These are phyloP conservation scores for Menidia beryllina DNA, from an alignment of 2,113 vertebrate species.

Conservation along the genomic window DNA sequence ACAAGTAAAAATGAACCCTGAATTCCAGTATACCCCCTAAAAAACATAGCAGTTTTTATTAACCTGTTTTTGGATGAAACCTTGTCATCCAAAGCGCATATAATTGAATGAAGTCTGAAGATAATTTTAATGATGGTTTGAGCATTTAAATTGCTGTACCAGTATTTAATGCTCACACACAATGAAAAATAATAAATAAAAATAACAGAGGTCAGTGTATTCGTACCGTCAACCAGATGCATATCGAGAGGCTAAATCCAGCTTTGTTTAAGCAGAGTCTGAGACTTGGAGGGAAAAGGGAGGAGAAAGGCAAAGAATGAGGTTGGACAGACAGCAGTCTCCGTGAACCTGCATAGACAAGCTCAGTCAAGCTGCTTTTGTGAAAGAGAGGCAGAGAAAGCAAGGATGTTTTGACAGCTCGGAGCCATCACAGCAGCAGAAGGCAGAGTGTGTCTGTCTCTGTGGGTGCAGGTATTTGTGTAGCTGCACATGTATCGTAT, in stretches of 20 bases:
- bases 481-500: slow-evolving; percentile 26
- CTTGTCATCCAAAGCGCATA: background rate
- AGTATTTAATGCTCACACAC: no score
- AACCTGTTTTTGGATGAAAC: background rate
- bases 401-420: slow-evolving; percentile 81
- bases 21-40: background rate
- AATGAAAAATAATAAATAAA: no score
- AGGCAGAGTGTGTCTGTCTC: slow-evolving; percentile 58
- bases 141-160: background rate
- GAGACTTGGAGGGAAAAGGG: slow-evolving; percentile 14
- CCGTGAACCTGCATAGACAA: slow-evolving; percentile 73
- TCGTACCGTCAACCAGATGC: no score
- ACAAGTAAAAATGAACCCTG: no score
- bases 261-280: background rate
- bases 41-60: background rate
- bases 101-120: background rate
- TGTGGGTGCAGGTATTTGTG: slow-evolving; percentile 29
- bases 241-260: no score
- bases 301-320: slow-evolving; percentile 31
- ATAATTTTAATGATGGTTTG: background rate
- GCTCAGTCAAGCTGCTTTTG: slow-evolving; percentile 68
- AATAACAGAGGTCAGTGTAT: no score
- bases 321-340: slow-evolving; percentile 60
- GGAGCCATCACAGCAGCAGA: slow-evolving; percentile 78
- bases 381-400: slow-evolving; percentile 63